These are phyloP conservation scores for Omphaloscelis lunosa DNA, from an alignment of 2,888 invertebrate genomes.

Conservation along the genomic window DNA sequence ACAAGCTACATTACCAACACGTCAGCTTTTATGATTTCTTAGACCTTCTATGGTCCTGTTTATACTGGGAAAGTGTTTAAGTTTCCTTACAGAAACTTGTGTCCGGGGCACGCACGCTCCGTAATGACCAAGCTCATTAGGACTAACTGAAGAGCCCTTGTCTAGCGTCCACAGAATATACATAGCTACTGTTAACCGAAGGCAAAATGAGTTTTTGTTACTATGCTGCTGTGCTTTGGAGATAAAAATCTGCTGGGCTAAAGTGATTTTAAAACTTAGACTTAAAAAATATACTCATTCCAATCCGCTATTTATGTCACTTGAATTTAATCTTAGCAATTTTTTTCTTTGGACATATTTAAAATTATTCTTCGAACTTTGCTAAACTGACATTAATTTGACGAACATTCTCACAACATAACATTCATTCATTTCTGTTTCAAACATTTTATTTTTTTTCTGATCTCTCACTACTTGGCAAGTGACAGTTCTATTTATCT, in stretches of 20 bases:
- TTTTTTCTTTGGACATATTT: not conserved
- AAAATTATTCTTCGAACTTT: not conserved
- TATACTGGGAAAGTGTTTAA: conserved; percentile 59
- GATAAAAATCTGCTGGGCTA: conserved; percentile 32
- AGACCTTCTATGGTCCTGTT: conserved; percentile 49
- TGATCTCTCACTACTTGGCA: not conserved
- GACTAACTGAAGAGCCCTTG: conserved; percentile 70
- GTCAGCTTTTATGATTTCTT: conserved; percentile 57
- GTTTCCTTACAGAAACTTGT: conserved; percentile 68
- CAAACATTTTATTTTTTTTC: not conserved
- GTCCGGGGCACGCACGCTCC: conserved; percentile 73
- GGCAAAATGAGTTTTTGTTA: conserved; percentile 57
- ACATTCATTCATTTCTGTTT: too few relatives aligned
- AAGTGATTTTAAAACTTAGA: conserved; percentile 1
- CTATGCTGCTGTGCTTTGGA: conserved; percentile 37
- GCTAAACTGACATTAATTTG: not conserved
- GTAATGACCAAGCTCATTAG: conserved; percentile 81
- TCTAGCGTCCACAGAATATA: conserved; percentile 60
- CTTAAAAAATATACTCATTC: not conserved
- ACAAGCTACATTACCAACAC: conserved; percentile 31
- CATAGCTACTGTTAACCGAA: conserved; percentile 52
- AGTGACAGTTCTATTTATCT: conserved; percentile 7
- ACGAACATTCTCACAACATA: too few relatives aligned
- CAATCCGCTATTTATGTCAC: not conserved
- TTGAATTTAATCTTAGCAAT: too few relatives aligned